A percentile compares a stretch with the other conserved stretches of the same genome.
Conservation (phyloP, 2,888 invertebrate species). For the Epirrita christyi region DNA sequence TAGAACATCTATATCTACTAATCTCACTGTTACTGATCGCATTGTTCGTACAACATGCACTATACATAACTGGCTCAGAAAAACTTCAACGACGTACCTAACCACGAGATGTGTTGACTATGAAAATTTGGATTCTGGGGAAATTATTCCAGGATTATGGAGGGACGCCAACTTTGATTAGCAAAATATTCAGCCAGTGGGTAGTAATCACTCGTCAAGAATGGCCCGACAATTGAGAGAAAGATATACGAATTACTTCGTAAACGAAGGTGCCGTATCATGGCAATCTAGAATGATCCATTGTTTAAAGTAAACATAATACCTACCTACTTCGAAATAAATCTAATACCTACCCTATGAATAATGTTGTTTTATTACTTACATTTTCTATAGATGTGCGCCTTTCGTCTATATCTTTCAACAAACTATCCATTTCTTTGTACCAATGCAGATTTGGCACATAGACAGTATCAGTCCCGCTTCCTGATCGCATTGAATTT, state of each 20-base stretch:
- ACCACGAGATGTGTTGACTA: constrained; percentile 31
- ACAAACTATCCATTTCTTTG: constrained; percentile 22
- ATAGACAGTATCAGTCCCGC: constrained; percentile 18
- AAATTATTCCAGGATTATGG: constrained; percentile 35
- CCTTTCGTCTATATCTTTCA: constrained; percentile 21
- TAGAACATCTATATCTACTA: constrained; percentile 27
- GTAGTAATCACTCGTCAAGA: constrained; percentile 32
- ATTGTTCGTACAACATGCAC: constrained; percentile 20
- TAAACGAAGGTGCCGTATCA: constrained; percentile 32
- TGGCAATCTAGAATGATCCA: constrained; percentile 27
- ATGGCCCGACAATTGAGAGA: constrained; percentile 32
- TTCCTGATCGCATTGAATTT: constrained; percentile 20
- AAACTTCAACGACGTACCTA: constrained; percentile 22
- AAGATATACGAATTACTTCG: constrained; percentile 31
- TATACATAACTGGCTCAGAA: constrained; percentile 28
- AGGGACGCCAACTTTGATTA: constrained; percentile 30
- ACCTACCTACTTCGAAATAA: constrained; percentile 22
- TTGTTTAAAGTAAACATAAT: constrained; percentile 25
- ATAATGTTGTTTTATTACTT: constrained; percentile 10
- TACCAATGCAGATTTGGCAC: constrained; percentile 24
- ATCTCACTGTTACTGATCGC: constrained; percentile 21
- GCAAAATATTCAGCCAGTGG: constrained; percentile 30
- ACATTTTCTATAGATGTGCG: constrained; percentile 13
- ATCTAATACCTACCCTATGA: constrained; percentile 23
- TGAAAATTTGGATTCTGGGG: constrained; percentile 37